Base-by-base conservation (phyloP, 1,140 invertebrate species). In the Macrosteles quadrilineatus region DNA sequence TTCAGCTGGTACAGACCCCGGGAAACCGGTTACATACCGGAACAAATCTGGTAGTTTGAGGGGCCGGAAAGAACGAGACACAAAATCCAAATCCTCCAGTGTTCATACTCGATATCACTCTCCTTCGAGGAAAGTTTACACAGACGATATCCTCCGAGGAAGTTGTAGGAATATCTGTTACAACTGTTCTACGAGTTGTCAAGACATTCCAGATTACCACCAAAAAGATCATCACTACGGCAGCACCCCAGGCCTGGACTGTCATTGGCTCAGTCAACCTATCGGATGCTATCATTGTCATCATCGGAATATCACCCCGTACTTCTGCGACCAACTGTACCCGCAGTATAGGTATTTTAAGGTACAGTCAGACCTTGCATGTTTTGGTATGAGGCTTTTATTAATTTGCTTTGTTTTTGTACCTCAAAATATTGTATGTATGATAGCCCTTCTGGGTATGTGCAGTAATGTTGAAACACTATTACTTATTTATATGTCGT, bases 51-150 rank as follows among this genome's bases (percentile, higher is more conserved):
- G 57, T 4, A 69, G 67, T 69, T 19, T 69, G 40, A 14, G 67
- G 36, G 40, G 55, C 25, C 30, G 68, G 17, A 69, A 64, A 29
- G 68, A 69, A 21, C 23, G 68, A 1, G 68, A 69, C 29, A 59
- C 21, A 4, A 69, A 69, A 31, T 69, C 68, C 2, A 69, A 69
- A 64, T 69, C 68, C 11, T 69, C 68, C 1, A 29, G 17, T 62
- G 32, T 40, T 9, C 36, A 69, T 30, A 25, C 59, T 25, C 63
- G 63, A 45, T 66, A 45, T 14, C 68, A 69, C 4, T 40, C 57
- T 43, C 57, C 43, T n/a, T 25, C 68, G 19, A 66, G 63, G 27
- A 40, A 40, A 2, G 31, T 25, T 27, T 66, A 43, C 21, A 47
- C 55, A 30, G 30, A 64, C 12, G 67, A 40, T 62, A 59, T 57